Base-by-base conservation (phyloP, 2,113 vertebrate genomes). In the Clinocottus analis region DNA sequence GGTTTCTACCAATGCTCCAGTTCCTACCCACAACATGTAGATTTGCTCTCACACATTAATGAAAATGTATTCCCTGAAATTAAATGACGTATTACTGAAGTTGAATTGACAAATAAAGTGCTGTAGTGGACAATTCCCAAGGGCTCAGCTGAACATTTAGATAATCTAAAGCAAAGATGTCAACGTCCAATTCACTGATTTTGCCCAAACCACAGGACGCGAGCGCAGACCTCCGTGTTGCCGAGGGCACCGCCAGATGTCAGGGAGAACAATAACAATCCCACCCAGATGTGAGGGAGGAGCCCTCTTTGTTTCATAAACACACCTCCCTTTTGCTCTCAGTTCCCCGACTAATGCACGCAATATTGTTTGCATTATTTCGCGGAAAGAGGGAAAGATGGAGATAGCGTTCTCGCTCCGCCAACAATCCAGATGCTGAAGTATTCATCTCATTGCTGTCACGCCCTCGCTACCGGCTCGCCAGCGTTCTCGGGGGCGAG, bases 161-260 rank as follows among this genome's bases (percentile, higher is more conserved):
- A 75, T 72, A 61, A 74, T 80, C 43, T 67, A 67, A 59, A 47
- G 70, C 61, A 53, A 64, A 35, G 33, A 81, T 7, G 33, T 3
- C 0, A 68, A 45, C 35, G 56, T 62, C 37, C 27, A 43, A 75
- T 23, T 21, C 41, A 13, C 14, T 67, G 65, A 79, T 77, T 39
- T 60, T 56, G 70, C 60, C 60, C 41, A 21, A 83, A 73, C 49
- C 45, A 37, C n/a, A 19, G 33, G 37, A 85, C 76, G 72, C 71
- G 76, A 77, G 85, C 81, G 31, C 10, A 68, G 63, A 70, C 69
- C 79, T 72, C 62, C 39, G 31, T 66, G 43, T 60, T 71, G 85
- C 88, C 82, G 39, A 41, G 70, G 89, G 85, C 85, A 85, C 33
- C 37, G 65, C 62, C 91, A 91, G 88, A 93, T 93, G 87, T 91